Conservation (phyloP, 2,113 vertebrate species). For the Regulus satrapa region DNA sequence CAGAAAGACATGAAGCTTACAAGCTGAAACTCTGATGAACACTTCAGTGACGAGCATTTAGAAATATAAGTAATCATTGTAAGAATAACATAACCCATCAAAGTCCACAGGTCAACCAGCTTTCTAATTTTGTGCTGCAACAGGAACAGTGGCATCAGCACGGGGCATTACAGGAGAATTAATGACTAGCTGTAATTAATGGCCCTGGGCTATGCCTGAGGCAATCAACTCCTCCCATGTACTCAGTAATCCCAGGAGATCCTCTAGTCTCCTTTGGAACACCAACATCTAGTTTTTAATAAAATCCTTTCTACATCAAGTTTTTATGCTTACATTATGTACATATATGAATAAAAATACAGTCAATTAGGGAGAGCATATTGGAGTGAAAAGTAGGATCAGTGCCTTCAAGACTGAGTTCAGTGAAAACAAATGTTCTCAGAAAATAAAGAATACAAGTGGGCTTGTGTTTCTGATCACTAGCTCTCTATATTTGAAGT, state of each 20-base stretch:
- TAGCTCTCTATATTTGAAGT: neutral
- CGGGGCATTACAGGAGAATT: conserved; percentile 23
- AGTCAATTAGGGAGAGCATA: neutral
- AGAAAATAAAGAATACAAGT: neutral
- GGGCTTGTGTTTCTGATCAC: neutral
- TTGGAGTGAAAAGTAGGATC: neutral
- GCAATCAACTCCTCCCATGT: conserved; percentile 26
- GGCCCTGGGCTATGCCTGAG: neutral
- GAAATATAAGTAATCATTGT: neutral
- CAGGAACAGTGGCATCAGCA: neutral
- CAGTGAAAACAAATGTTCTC: neutral
- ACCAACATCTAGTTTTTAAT: neutral
- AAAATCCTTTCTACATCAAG: neutral
- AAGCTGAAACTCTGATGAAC: neutral
- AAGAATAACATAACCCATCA: neutral
- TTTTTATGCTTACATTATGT: neutral
- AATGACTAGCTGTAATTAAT: conserved; percentile 41
- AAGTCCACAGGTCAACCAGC: neutral
- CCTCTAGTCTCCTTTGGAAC: neutral
- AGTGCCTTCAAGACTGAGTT: neutral
- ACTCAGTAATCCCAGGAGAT: conserved; percentile 36
- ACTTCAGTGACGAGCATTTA: neutral
- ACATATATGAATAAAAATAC: neutral
- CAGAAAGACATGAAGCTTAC: neutral
- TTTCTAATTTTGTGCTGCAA: neutral